Conservation (phyloP, 2,113 vertebrate genomes). For the Myrmecophaga tridactyla region DNA sequence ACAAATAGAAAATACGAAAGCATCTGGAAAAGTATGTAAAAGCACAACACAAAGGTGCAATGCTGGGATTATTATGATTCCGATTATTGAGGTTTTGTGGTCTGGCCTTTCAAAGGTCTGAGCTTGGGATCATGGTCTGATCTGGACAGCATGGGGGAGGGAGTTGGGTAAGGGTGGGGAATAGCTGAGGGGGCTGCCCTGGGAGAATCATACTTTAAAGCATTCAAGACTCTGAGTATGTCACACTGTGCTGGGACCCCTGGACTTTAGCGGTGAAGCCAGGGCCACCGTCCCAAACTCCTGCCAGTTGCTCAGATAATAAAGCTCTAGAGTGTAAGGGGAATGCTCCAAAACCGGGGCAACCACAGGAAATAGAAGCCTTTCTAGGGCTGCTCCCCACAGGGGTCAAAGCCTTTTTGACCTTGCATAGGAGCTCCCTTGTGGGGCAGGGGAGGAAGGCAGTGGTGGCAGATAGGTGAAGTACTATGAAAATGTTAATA, state of each 20-base stretch:
- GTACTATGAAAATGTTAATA: neutral
- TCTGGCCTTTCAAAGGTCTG: neutral
- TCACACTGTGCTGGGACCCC: neutral
- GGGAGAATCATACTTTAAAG: neutral
- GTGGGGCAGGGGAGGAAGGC: neutral
- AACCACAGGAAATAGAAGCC: neutral
- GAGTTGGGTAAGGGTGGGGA: neutral
- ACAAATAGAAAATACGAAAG: slow-evolving; percentile 1
- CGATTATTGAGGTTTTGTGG: neutral
- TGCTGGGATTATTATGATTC: neutral
- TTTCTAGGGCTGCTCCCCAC: neutral
- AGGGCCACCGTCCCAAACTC: neutral
- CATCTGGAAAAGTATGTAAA: neutral
- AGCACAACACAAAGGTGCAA: neutral
- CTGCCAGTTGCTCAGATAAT: neutral
- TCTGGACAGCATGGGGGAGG: neutral
- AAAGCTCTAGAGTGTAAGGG: neutral
- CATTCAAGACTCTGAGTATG: neutral
- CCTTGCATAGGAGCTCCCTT: neutral
- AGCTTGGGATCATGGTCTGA: neutral
- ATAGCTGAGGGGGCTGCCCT: neutral
- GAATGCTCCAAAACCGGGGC: neutral
- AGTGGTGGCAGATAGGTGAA: neutral
- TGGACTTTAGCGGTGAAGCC: neutral
- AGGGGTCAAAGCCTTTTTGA: slow-evolving; percentile 1